These are phyloP conservation scores for Brachionus manjavacas DNA, from an alignment of 1,140 invertebrate species.

Conservation along the genomic window DNA sequence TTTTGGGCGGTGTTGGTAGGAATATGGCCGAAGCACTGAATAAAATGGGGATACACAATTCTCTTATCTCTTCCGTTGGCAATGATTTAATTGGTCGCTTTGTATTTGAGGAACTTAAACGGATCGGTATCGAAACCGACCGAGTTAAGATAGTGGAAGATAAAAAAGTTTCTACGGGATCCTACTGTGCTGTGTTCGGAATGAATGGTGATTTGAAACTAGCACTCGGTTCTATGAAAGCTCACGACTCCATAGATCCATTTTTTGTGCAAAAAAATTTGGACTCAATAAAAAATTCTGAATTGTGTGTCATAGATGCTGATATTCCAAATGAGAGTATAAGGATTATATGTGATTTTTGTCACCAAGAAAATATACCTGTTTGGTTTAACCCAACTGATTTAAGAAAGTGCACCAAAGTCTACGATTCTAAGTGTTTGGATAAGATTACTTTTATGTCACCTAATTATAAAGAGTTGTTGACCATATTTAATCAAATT, in stretches of 20 bases:
- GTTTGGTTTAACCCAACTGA: slow-evolving; percentile 41
- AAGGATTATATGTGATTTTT: slow-evolving; percentile 14
- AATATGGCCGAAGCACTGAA: slow-evolving; percentile 80
- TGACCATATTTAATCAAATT: not conserved
- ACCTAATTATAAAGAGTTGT: slow-evolving; percentile 31
- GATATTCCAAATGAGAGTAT: slow-evolving; percentile 37
- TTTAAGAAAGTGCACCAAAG: slow-evolving; percentile 31
- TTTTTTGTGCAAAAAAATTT: slow-evolving; percentile 56
- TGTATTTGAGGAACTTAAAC: slow-evolving; percentile 54
- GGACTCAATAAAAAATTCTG: not conserved
- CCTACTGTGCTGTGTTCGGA: slow-evolving; percentile 71
- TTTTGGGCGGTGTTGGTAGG: slow-evolving; percentile 75
- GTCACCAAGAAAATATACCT: slow-evolving; percentile 26
- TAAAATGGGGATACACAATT: slow-evolving; percentile 63
- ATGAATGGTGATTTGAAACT: slow-evolving; percentile 69
- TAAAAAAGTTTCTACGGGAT: slow-evolving; percentile 62
- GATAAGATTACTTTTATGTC: slow-evolving; percentile 34
- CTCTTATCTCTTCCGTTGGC: slow-evolving; percentile 72
- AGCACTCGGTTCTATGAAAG: slow-evolving; percentile 75
- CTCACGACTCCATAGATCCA: slow-evolving; percentile 68
- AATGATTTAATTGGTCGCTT: slow-evolving; percentile 63
- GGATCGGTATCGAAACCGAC: slow-evolving; percentile 56
- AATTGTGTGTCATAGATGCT: slow-evolving; percentile 27
- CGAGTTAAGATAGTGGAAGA: slow-evolving; percentile 48
- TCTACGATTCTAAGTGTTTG: not conserved